Base-by-base conservation (phyloP, 1,140 invertebrate genomes). In the Thaumetopoea pityocampa region DNA sequence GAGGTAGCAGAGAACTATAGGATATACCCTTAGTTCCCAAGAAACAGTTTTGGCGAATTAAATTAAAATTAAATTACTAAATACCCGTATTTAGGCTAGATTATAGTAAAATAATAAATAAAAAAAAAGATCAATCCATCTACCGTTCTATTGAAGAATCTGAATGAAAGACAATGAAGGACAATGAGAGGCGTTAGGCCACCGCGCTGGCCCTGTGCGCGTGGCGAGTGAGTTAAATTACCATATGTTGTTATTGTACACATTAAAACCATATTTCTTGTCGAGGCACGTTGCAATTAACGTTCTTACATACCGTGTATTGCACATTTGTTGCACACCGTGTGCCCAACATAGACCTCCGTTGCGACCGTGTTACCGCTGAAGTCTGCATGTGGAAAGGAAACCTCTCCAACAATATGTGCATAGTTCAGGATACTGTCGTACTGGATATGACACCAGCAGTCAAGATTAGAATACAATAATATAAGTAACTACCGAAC, bases 281-380 rank as follows among this genome's bases (percentile, higher is more conserved):
- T 22, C 20, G 29, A 32, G 26, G 20, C 26, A 29, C 11, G 20
- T 26, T 8, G 29, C 20, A 29, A 15, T 28, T 18, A 29, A 18
- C 16, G 22, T 27, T 29, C 23, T 35, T 17, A 12, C 17, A 17
- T 16, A 15, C 16, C 16, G 24, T 27, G 36, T 18, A 28, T 24
- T 46, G 43, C 34, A 37, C 26, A 46, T 46, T 46, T 20, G 35
- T 33, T 46, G 43, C 43, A 38, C 30, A 45, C 23, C 33, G 43
- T 46, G 43, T 46, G 24, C 27, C 23, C 19, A 14, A 44, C 14
- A 46, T 46, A 38, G 38, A 37, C 43, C 27, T 46, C 43, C 43
- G 34, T 46, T 12, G 22, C 5, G 10, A 18, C 19, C 15, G 8
- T 46, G 43, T 19, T 32, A 26, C 19, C 26, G n/a, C 34, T 29